Conservation (phyloP, 2,113 vertebrate genomes). For the Pleuronectes platessa region DNA sequence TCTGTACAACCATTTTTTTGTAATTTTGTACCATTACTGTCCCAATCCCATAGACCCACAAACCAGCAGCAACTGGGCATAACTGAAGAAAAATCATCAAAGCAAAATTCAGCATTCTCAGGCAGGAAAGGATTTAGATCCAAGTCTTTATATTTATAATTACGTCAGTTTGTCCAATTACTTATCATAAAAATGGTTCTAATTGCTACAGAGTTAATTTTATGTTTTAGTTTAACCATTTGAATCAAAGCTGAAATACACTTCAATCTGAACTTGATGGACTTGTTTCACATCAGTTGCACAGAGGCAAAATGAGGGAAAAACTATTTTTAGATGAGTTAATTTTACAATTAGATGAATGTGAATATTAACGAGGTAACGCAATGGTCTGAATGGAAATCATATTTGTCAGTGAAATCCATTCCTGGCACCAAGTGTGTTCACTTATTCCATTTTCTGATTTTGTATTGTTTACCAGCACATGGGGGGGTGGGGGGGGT, state of each 20-base stretch:
- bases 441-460: conserved; percentile 45
- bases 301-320: neutral
- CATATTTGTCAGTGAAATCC: neutral
- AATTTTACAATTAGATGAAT: neutral
- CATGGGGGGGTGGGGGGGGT: conserved; percentile 12
- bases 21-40: no score
- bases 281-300: neutral
- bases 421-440: conserved; percentile 1
- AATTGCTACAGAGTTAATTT: neutral
- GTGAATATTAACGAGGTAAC: neutral
- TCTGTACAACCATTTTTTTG: no score
- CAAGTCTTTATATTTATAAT: no score
- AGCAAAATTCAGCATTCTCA: no score
- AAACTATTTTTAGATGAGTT: neutral
- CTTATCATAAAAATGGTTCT: neutral
- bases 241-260: neutral
- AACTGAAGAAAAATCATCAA: no score
- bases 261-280: neutral
- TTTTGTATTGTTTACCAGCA: conserved; percentile 45
- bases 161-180: neutral
- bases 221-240: neutral
- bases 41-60: neutral
- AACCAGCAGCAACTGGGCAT: neutral
- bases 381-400: neutral
- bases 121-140: no score